Base-by-base conservation (phyloP, 2,888 invertebrate species). In the Pyrocoelia pectoralis region DNA sequence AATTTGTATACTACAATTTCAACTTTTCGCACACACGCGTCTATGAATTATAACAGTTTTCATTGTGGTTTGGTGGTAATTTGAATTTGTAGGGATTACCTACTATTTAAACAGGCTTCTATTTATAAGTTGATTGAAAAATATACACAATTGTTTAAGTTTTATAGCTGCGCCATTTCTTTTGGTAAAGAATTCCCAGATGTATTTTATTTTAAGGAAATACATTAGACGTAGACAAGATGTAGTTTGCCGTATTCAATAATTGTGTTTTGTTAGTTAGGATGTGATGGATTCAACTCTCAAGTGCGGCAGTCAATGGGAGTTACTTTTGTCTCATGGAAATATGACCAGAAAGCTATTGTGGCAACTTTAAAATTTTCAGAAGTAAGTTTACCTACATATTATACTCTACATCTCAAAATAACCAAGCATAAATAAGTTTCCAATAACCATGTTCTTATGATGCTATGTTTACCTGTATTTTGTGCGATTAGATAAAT, bases 271-370 rank as follows among this genome's bases (percentile, higher is more conserved):
- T 77, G 83, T 51, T 76, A 94, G 92, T 87, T 98, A 59, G 98
- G 98, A 14, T 97, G 98, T 10, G 98, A 99, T 84, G 98, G 98
- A 0, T 89, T 88, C 0, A 93, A 93, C 76, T 98, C 98, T 0
- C 84, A 89, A 58, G 94, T 98, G 1, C 86, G 98, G 8, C 83
- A 89, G 67, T 85, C 90, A 17, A 94, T 96, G 91, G 88, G 88
- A 13, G 89, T 92, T 10, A 89, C 93, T 73, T 93, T 94, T 70
- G 77, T 95, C 0, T 85, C 88, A 0, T 91, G 94, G 88, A 88
- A 89, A 72, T 98, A 99, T 77, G 87, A 94, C 52, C 95, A 97
- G 78, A 90, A 89, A 85, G 98, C 93, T 4, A 86, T 99, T 15
- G 98, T 99, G 0, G 97, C 97, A 0, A 97, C 97, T 0, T 81